phyloP scores from a whole-genome alignment of 2,113 vertebrate species.

The Trochalopteron elliotii region DNA sequence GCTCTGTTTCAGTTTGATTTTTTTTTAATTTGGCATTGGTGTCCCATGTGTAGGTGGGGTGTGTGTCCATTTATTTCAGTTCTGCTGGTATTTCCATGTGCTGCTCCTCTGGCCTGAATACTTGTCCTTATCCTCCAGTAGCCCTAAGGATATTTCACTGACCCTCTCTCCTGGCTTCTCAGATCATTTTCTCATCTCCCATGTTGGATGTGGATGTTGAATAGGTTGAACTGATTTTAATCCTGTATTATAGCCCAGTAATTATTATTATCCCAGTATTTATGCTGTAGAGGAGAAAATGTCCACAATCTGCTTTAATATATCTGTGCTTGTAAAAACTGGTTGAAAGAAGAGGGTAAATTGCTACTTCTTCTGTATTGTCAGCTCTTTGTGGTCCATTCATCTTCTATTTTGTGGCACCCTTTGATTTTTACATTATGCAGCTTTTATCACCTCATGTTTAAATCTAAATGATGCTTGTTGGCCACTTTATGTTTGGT shows the following conservation, averaged over 20 bases:
- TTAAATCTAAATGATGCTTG: neutral
- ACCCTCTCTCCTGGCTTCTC: constrained; percentile 28
- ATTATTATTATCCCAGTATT: neutral
- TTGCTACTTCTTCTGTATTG: neutral
- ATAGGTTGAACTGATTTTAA: constrained; percentile 36
- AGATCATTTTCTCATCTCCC: constrained; percentile 42
- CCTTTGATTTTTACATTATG: neutral
- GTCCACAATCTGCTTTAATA: neutral
- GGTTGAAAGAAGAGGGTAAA: neutral
- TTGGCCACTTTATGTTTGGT: neutral
- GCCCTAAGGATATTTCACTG: constrained; percentile 35
- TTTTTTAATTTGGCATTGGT: neutral
- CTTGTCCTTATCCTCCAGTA: constrained; percentile 5
- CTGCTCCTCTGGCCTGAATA: constrained; percentile 36
- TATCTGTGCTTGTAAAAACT: neutral
- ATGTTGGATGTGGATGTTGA: neutral
- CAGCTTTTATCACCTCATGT: neutral
- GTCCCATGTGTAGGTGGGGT: constrained; percentile 7
- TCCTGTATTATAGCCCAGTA: neutral
- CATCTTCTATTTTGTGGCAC: neutral
- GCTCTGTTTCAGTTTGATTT: neutral
- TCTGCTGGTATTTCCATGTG: neutral
- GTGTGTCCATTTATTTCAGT: neutral
- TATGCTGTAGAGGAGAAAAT: neutral
- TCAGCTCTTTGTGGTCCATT: neutral